phyloP scores from a whole-genome alignment of 2,113 vertebrate genomes.

The Jacana jacana region DNA sequence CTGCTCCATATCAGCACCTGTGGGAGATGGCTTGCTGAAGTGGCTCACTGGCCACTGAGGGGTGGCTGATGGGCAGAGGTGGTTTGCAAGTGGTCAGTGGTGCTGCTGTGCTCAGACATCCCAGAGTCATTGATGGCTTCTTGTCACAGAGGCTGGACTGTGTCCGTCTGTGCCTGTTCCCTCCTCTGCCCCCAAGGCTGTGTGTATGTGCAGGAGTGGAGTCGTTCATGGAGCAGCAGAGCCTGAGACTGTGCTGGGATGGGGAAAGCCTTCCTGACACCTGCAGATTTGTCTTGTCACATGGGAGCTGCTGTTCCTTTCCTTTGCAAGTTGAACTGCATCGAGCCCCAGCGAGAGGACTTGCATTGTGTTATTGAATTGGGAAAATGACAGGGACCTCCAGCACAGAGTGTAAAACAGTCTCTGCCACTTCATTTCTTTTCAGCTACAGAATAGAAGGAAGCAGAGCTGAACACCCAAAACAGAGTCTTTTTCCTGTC shows the following conservation, averaged over 20 bases:
- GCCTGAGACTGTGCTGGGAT: neutral
- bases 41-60: fast-evolving
- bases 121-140: too few species aligned
- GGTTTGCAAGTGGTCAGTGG: neutral
- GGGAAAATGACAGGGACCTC: neutral
- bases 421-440: neutral
- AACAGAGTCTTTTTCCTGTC: neutral
- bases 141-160: neutral
- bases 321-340: fast-evolving
- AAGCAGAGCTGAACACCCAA: neutral
- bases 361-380: neutral
- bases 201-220: neutral
- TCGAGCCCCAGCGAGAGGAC: fast-evolving
- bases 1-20: fast-evolving
- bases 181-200: fast-evolving
- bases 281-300: neutral
- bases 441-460: neutral
- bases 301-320: neutral
- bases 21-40: neutral
- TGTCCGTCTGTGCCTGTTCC: neutral
- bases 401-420: neutral
- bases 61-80: neutral
- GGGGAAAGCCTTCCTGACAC: neutral
- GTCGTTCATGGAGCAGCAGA: neutral
- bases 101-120: neutral